Evolutionary conservation across 2,888 invertebrate species (phyloP), one percentile per base, ranked within the genome.

Genomic region (Apodemia mormo): DNA sequence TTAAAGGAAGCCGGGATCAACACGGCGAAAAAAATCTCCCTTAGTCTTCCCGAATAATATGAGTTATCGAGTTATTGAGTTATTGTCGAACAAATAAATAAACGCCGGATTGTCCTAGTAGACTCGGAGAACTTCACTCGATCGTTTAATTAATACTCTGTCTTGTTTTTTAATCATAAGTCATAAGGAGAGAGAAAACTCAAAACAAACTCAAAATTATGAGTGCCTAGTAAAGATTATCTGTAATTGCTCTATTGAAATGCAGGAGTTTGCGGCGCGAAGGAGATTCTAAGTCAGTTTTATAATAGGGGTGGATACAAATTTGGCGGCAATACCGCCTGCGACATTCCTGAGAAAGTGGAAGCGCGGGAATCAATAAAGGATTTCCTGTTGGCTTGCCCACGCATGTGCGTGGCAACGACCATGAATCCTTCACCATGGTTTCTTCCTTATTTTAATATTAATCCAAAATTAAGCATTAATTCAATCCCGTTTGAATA

Each of bases 341-440:
- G 90, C 85, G 89, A 90, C 89, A 90, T 91, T 92, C 90, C 89
- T 93, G 88, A 89, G 89, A 87, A 88, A 87, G 83, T 85, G 83
- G 87, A 87, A 91, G 89, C 89, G 91, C 90, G 91, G 92, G 92
- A 92, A 93, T 93, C 93, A 90, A 93, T 93, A 93, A 92, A 92
- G 92, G 93, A 93, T 92, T 92, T 93, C 88, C 92, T 93, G 92
- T 91, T 90, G 91, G 81, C 87, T 83, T 90, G 92, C 91, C 92
- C 89, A 93, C 92, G 92, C 92, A 93, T 93, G 92, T 93, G 92
- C 92, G 92, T 92, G 86, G 85, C 86, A 85, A 72, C 74, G 69
- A 72, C 77, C 75, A 72, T 70, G 69, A 71, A 73, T 33, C 76
- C 79, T 80, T 80, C 78, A 75, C 79, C 80, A 78, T 78, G 76